A percentile compares a stretch with the other conserved stretches of the same genome.
Conservation (phyloP, 2,113 vertebrate species). For the Gadus macrocephalus region DNA sequence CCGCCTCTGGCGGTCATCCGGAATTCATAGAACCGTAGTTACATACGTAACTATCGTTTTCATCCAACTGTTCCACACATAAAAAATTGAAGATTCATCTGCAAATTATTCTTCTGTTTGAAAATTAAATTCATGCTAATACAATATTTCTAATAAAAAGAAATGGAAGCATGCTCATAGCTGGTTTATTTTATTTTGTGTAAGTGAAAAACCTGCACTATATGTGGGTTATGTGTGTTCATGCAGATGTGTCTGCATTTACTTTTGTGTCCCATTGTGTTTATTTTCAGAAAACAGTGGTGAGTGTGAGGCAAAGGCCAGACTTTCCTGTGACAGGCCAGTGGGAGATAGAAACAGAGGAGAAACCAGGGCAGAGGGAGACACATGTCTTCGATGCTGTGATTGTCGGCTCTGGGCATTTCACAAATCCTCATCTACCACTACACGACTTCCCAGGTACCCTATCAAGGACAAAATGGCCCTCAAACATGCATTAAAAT, state of each 20-base stretch:
- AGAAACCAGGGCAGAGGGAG: conserved; percentile 39
- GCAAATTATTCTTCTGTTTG: too few species aligned
- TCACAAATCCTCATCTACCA: conserved; percentile 71
- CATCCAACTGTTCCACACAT: too few species aligned
- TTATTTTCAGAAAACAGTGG: conserved; percentile 72
- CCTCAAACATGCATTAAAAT: too few species aligned
- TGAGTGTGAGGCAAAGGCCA: conserved; percentile 62
- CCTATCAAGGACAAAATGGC: not conserved
- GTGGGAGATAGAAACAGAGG: conserved; percentile 79
- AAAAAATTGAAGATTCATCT: too few species aligned
- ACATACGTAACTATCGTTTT: too few species aligned
- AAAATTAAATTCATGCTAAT: too few species aligned
- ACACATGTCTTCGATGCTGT: conserved; percentile 78
- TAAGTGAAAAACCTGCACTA: too few species aligned
- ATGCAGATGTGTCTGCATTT: conserved; percentile 3
- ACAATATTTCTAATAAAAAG: too few species aligned
- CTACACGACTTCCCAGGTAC: conserved; percentile 80
- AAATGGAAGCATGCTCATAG: too few species aligned
- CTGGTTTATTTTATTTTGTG: too few species aligned
- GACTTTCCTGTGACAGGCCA: conserved; percentile 77
- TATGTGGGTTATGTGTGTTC: not conserved
- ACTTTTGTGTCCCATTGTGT: not conserved
- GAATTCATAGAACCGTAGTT: too few species aligned
- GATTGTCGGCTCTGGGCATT: conserved; percentile 80
- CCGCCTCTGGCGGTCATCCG: too few species aligned